Evolutionary conservation across 2,797 vertebrate species (phyloP), one percentile per base, ranked within the genome.

Genomic region (Anguilla marmorata): DNA sequence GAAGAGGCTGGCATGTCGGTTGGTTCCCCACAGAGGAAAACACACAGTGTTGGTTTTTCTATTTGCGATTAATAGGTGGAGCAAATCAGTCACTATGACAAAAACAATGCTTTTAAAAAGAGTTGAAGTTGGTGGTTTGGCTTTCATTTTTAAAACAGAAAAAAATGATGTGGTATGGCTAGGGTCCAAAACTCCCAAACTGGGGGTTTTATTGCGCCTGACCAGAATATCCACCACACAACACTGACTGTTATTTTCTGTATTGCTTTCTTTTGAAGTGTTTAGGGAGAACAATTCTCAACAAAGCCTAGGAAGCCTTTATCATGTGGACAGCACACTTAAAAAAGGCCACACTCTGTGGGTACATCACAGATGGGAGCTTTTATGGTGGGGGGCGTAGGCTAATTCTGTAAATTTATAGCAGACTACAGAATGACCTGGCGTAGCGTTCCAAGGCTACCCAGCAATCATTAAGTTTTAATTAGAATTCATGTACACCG

Each of bases 351-450:
- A 6, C 74, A 76, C 12, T 76, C 74, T 76, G 74, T 9, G 74
- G 69, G 69, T 16, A 74, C 69, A 37, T 72, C 50, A 45, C 72
- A 87, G 50, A 87, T 87, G 86, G 74, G 76, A 76, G 33, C 74
- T 74, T 74, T 87, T 54, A 9, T 21, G 27, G 33, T 14, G 33
- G 63, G 30, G 87, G 74, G 16, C 45, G 84, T 87, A 72, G 90
- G 91, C 93, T 95, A 84, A 91, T 92, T 76, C 86, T 90, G 84
- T 94, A 93, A 92, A 93, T 92, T 94, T 91, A 89, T 91, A 93
- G 91, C 91, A 86, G 83, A 90, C 91, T 93, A 91, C 85, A 86
- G 90, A 92, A 90, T 92, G 91, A 33, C 92, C 89, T 94, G 92
- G 93, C 88, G 86, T 92, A 91, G 63, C 88, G 91, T 93, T 12